Evolutionary conservation across 2,113 vertebrate species (phyloP).

Genomic region (Paracanthobrama guichenoti): DNA sequence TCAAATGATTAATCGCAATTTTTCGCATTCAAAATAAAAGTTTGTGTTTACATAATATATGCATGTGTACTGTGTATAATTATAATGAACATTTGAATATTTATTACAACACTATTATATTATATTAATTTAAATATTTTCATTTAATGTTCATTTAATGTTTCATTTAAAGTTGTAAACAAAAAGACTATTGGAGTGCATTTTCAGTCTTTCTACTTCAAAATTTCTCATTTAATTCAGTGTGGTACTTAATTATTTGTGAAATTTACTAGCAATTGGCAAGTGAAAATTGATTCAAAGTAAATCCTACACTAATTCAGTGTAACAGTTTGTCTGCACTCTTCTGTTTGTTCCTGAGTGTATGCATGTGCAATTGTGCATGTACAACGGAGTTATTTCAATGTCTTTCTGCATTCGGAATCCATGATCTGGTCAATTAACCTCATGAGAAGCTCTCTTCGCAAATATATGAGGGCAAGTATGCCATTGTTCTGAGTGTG

Average conservation of each 20-base stretch:
- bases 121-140: neutral
- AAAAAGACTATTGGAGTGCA: no score
- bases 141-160: no score
- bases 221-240: no score
- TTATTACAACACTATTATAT: no score
- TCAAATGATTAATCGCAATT: no score
- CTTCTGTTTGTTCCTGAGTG: slow-evolving; percentile 9
- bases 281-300: neutral
- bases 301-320: neutral
- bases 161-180: no score
- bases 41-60: no score
- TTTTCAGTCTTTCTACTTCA: no score
- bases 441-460: slow-evolving; percentile 19
- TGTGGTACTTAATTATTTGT: neutral
- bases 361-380: slow-evolving; percentile 21
- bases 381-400: slow-evolving; percentile 24
- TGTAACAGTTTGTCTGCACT: neutral
- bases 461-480: slow-evolving; percentile 3
- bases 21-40: no score
- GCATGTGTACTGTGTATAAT: no score
- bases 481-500: slow-evolving; percentile 9
- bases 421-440: slow-evolving; percentile 39
- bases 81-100: no score
- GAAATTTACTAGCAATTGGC: neutral
- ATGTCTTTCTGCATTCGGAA: slow-evolving; percentile 16